Conservation (phyloP, 2,113 vertebrate species). For the Hippocampus mohnikei region DNA sequence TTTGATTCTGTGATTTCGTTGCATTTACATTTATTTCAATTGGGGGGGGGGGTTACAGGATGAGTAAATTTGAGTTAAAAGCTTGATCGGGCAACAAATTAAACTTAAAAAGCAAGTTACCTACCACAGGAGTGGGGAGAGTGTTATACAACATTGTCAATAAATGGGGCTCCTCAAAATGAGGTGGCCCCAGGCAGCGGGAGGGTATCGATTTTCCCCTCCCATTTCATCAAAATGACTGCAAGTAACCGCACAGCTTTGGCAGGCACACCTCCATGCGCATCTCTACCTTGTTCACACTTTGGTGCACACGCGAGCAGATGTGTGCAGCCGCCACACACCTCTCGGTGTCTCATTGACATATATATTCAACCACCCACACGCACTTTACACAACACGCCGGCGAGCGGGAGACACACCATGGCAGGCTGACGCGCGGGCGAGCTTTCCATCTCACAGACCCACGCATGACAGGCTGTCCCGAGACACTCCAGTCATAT, state of each 20-base stretch:
- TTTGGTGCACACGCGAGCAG: constrained; percentile 44
- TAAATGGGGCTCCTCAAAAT: no score
- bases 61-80: no score
- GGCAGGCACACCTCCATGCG: constrained; percentile 39
- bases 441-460: constrained; percentile 16
- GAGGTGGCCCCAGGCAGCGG: no score
- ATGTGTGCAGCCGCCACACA: constrained; percentile 48
- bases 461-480: constrained; percentile 22
- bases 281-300: constrained; percentile 43
- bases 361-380: constrained; percentile 65
- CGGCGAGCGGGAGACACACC: constrained; percentile 21
- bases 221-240: constrained; percentile 30
- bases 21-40: no score
- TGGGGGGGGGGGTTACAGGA: no score
- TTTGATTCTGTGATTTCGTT: no score
- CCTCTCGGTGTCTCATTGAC: constrained; percentile 44
- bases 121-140: no score
- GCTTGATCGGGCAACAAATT: no score
- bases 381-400: constrained; percentile 29
- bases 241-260: constrained; percentile 31
- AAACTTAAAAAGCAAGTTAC: no score
- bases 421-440: constrained; percentile 34
- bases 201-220: constrained; percentile 38
- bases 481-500: neutral
- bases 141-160: no score